phyloP scores from a whole-genome alignment of 2,888 invertebrate genomes.

The Timema podura region DNA sequence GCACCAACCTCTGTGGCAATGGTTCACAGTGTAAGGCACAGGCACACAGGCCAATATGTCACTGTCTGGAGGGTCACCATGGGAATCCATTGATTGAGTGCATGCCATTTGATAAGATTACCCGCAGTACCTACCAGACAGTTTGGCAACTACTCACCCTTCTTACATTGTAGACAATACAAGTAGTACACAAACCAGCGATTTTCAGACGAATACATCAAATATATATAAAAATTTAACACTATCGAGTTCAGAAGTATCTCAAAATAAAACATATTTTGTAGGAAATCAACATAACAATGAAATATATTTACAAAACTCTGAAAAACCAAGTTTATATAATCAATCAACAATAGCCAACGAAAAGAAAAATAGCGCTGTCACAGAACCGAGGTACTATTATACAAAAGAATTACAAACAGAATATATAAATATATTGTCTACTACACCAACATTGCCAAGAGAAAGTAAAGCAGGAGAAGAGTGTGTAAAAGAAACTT shows the following conservation, averaged over 20 bases:
- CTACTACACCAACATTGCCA: neutral
- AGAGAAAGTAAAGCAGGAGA: neutral
- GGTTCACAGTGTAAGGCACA: slow-evolving; percentile 75
- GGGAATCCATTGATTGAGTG: slow-evolving; percentile 32
- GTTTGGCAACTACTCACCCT: slow-evolving; percentile 9
- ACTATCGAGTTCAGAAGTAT: too few relatives aligned
- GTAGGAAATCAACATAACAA: too few relatives aligned
- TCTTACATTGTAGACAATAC: too few relatives aligned
- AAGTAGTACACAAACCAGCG: too few relatives aligned
- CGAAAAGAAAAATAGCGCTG: slow-evolving; percentile 19
- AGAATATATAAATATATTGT: neutral
- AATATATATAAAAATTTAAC: too few relatives aligned
- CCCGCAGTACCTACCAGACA: slow-evolving; percentile 14
- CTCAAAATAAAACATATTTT: too few relatives aligned
- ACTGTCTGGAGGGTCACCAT: slow-evolving; percentile 47
- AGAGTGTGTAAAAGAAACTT: slow-evolving; percentile 15
- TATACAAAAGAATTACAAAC: neutral
- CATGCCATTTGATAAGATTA: slow-evolving; percentile 16
- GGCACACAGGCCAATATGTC: slow-evolving; percentile 79
- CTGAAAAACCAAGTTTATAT: too few relatives aligned
- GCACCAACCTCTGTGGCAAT: slow-evolving; percentile 58
- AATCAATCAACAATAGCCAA: slow-evolving; percentile 14
- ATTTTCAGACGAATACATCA: too few relatives aligned
- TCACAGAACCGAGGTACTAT: slow-evolving; percentile 13
- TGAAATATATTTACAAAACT: too few relatives aligned